A percentile compares a stretch with the other conserved stretches of the same genome.
Conservation (phyloP, 2,888 invertebrate species). For the Pheosia tremula region DNA sequence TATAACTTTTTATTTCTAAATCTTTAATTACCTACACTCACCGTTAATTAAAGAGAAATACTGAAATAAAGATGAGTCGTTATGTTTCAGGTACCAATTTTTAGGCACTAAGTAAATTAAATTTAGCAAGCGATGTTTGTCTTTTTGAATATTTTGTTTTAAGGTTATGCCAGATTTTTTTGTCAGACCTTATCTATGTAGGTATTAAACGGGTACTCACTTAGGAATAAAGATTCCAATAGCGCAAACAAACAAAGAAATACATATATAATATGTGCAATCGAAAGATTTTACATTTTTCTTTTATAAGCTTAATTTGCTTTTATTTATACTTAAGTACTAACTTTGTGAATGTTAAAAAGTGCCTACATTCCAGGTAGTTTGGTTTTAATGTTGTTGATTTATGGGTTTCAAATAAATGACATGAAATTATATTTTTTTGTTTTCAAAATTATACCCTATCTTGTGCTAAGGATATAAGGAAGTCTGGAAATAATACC, state of each 20-base stretch:
- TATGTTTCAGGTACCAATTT: too few species aligned
- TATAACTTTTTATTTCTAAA: too few species aligned
- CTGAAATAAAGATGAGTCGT: too few species aligned
- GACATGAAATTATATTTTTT: conserved; percentile 36
- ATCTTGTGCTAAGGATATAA: too few species aligned
- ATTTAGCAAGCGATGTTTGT: too few species aligned
- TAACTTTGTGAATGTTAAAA: conserved; percentile 42
- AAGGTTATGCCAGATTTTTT: too few species aligned
- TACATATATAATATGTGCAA: not conserved
- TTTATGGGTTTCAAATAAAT: conserved; percentile 57
- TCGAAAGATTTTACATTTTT: conserved; percentile 21
- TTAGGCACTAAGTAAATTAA: too few species aligned
- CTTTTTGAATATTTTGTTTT: too few species aligned
- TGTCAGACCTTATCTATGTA: not conserved
- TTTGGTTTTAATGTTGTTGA: conserved; percentile 52
- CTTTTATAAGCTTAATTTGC: conserved; percentile 19
- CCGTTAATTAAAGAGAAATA: too few species aligned
- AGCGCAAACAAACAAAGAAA: not conserved
- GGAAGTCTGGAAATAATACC: too few species aligned
- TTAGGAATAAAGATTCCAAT: not conserved
- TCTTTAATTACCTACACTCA: too few species aligned
- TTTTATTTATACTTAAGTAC: conserved; percentile 15
- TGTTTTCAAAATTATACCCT: not conserved
- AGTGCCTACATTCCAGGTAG: conserved; percentile 82
- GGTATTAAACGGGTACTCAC: not conserved